Base-by-base conservation (phyloP, 2,113 vertebrate species). In the Melanerpes formicivorus region DNA sequence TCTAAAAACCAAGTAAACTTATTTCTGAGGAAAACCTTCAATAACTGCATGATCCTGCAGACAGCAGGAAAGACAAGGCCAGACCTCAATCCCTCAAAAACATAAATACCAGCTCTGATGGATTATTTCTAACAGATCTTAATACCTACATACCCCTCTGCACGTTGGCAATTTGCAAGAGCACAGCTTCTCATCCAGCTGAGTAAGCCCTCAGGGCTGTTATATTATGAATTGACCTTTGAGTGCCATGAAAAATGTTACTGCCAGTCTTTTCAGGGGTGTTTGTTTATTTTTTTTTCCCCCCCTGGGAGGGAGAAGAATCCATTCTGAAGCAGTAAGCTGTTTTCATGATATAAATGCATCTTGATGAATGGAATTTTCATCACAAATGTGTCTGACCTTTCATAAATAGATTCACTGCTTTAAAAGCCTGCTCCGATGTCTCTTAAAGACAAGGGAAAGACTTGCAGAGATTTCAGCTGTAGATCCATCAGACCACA, bases 361-460 rank as follows among this genome's bases (percentile, higher is more conserved):
- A 87, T 71, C 81, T 70, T 84, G 88, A 89, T 80, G 78, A 95
- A 93, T 67, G 84, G 71, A 96, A 87, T 96, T 93, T 94, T 88
- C 92, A 87, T 95, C 90, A 89, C 67, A 92, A 84, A 93, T 92
- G 78, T 42, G 60, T 23, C 90, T 93, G 89, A 94, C 95, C 93
- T 95, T 94, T 89, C 66, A 78, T 71, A 94, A 90, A 90, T 37
- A 89, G 88, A 84, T 32, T 60, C 9, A 15, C 84, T 88, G 67
- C 81, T 93, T 66, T 63, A 76, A 96, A 94, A 96, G 70, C 81
- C 64, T 95, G 25, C 56, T 74, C 60, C 46, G 58, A 17, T 83
- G 69, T 34, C 88, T 75, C 6, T 72, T 93, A 79, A 90, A 95
- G 81, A 48, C 67, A 85, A 56, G 14, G 8, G 37, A 90, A 78